Conservation (phyloP, 2,888 invertebrate species). For the Ichneumoninae sp. region DNA sequence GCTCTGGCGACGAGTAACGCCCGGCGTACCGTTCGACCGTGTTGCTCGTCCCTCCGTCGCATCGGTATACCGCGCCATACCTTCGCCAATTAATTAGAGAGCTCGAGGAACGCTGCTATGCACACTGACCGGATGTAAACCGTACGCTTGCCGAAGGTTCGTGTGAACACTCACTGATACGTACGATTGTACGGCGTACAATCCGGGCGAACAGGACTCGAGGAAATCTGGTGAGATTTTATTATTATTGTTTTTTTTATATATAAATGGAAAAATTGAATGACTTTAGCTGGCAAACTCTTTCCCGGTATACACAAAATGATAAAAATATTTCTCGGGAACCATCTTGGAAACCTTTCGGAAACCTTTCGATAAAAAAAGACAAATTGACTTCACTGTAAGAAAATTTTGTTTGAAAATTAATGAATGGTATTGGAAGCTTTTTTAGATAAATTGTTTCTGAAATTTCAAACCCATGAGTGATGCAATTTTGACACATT, state of each 20-base stretch:
- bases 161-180: neutral
- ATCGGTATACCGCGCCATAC: conserved; percentile 6
- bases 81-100: conserved; percentile 54
- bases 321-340: neutral
- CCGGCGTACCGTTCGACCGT: neutral
- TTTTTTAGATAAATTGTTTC: no score
- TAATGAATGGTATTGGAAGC: no score
- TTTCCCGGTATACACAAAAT: neutral
- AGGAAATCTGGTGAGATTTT: neutral
- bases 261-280: neutral
- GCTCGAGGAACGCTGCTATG: conserved; percentile 11
- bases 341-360: no score
- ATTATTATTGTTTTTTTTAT: no score
- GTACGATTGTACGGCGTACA: neutral
- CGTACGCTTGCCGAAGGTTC: neutral
- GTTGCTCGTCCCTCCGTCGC: conserved; percentile 1
- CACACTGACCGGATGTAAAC: conserved; percentile 16
- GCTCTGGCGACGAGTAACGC: conserved; percentile 15
- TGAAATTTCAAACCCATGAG: no score
- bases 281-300: neutral
- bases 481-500: no score
- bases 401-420: no score
- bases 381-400: no score
- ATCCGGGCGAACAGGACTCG: neutral
- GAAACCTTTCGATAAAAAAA: no score